These are phyloP conservation scores for Lysiphlebus fabarum DNA, from an alignment of 1,140 invertebrate genomes.

Conservation along the genomic window DNA sequence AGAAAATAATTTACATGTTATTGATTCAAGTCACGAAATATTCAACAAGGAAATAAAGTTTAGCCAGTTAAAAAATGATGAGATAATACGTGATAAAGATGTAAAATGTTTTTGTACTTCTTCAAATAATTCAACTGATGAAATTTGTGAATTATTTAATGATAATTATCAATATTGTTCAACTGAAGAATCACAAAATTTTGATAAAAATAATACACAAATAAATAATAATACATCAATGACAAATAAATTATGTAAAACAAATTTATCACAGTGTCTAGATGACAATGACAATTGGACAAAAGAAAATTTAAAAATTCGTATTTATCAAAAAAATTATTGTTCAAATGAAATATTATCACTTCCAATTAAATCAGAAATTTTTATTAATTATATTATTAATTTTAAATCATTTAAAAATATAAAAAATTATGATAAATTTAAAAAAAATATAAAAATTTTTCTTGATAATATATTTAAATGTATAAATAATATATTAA, in stretches of 20 bases:
- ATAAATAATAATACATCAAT: too few species aligned
- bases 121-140: too few species aligned
- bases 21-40: conserved; percentile 37
- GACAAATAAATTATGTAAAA: too few species aligned
- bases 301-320: conserved; percentile 15
- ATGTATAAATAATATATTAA: conserved; percentile 30
- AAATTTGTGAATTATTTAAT: too few species aligned
- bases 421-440: conserved; percentile 16
- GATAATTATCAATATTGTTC: too few species aligned
- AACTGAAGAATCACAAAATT: too few species aligned
- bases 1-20: conserved; percentile 16
- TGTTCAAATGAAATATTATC: conserved; percentile 8
- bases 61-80: too few species aligned
- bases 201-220: too few species aligned
- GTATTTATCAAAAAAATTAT: conserved; percentile 1
- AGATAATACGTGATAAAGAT: too few species aligned
- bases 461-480: conserved; percentile 28
- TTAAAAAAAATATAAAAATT: conserved; percentile 28
- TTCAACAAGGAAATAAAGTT: conserved; percentile 29
- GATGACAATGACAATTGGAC: too few species aligned
- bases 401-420: conserved; percentile 25
- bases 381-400: conserved; percentile 27
- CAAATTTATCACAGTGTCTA: too few species aligned
- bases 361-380: conserved; percentile 31
- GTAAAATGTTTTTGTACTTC: too few species aligned